Evolutionary conservation across 1,140 invertebrate genomes (phyloP), one percentile per base, ranked within the genome.

Genomic region (Drosophila takahashii): DNA sequence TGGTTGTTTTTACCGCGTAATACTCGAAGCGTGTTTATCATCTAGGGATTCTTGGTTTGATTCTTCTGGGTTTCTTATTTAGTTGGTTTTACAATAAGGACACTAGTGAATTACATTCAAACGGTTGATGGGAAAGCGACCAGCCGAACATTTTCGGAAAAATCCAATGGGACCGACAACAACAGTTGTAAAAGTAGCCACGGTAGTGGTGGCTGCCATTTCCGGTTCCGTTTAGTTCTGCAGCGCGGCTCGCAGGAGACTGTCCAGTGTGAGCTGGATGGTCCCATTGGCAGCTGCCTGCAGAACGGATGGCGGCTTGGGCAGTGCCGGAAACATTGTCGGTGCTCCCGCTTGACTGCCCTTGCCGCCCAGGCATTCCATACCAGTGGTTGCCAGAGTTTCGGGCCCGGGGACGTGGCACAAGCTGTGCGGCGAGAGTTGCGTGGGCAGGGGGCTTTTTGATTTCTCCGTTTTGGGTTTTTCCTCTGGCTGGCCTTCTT

Each of bases 181-280:
- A 37, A 44, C 27, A 26, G 50, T 36, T 51, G 29, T 47, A 41
- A 64, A 54, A 50, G 60, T 67, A 67, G 59, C 48, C 44, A 72
- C 36, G 45, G 53, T 57, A 16, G 42, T 37, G 44, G 53, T 65
- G 57, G 47, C 37, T 62, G 44, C 50, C 50, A 47, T 37, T 77
- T 59, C 44, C 45, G 47, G 47, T 66, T 48, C 37, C 51, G 41
- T 32, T 77, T 73, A 90, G 70, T 90, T 90, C 27, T 90, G 87
- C 57, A 92, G 57, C n/a, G 90, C 87, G 10, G 79, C 76, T 41
- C 90, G 80, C 45, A 92, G 57, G 37, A 91, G 75, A 50, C 86
- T 91, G 64, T 89, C 84, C 45, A 85, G 48, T 15, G 84, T 85
- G 56, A 81, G 51, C 76, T 77, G 73, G 37, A 77, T 77, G 69